phyloP scores from a whole-genome alignment of 2,888 invertebrate genomes.

The Nysson spinosus region DNA sequence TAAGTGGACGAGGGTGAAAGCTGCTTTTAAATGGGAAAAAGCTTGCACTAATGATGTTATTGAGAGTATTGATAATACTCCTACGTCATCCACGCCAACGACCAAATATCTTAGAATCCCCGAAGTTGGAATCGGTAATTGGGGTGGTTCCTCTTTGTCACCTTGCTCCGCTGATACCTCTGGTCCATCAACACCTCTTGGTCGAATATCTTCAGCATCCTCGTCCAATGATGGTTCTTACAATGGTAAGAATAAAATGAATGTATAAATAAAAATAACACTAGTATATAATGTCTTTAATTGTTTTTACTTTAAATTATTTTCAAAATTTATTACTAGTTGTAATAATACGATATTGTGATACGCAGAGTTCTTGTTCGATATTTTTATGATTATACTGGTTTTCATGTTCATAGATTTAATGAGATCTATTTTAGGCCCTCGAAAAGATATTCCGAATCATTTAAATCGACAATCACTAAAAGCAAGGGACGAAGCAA shows the following conservation, averaged over 20 bases:
- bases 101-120: conserved; percentile 53
- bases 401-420: too few relatives aligned
- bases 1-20: conserved; percentile 94
- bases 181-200: conserved; percentile 80
- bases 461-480: conserved; percentile 30
- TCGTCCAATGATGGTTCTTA: conserved; percentile 86
- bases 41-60: conserved; percentile 80
- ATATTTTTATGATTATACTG: too few relatives aligned
- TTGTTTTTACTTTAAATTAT: too few relatives aligned
- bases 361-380: too few relatives aligned
- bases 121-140: conserved; percentile 41
- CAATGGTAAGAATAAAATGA: conserved; percentile 77
- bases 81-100: conserved; percentile 16
- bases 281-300: too few relatives aligned
- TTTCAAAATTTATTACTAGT: too few relatives aligned
- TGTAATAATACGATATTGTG: too few relatives aligned
- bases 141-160: conserved; percentile 40
- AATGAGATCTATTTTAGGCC: conserved; percentile 51
- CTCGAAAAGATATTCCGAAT: conserved; percentile 30
- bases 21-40: conserved; percentile 92
- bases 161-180: conserved; percentile 78
- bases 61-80: conserved; percentile 34
- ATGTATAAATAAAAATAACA: too few relatives aligned
- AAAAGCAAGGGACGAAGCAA: conserved; percentile 29
- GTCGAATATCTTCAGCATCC: conserved; percentile 83